Conservation (phyloP, 30 jellyfish, hydroid and myxozoan species). For the Cassiopea xamachana region DNA sequence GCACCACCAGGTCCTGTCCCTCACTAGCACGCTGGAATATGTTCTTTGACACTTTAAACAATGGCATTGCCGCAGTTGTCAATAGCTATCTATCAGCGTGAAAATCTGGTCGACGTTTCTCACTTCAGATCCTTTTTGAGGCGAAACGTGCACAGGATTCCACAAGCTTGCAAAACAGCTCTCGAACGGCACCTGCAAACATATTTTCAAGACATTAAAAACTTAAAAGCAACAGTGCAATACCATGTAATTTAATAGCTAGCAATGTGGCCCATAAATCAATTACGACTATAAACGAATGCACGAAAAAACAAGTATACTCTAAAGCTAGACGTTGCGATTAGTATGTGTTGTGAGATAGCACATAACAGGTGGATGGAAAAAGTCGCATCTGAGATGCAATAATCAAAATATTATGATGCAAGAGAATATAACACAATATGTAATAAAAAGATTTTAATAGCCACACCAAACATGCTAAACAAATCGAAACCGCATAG, state of each 20-base stretch:
- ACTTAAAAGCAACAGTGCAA: background rate
- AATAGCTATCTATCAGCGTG: background rate
- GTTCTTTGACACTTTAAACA: background rate
- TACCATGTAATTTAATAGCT: background rate
- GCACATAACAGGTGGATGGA: too few species aligned
- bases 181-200: conserved; percentile 4
- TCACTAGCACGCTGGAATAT: background rate
- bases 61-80: background rate
- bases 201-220: background rate
- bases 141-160: background rate
- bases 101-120: background rate
- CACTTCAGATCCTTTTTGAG: background rate
- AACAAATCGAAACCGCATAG: too few species aligned
- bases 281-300: too few species aligned
- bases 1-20: conserved; percentile 6
- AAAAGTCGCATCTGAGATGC: too few species aligned
- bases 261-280: background rate
- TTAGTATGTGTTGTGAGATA: too few species aligned
- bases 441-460: too few species aligned
- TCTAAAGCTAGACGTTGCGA: too few species aligned
- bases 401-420: too few species aligned
- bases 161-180: background rate
- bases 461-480: too few species aligned
- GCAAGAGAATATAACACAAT: too few species aligned
- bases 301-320: too few species aligned